A percentile compares a stretch with the other conserved stretches of the same genome.
phyloP scores from a whole-genome alignment of 2,888 invertebrate genomes.

The Selenia dentaria region DNA sequence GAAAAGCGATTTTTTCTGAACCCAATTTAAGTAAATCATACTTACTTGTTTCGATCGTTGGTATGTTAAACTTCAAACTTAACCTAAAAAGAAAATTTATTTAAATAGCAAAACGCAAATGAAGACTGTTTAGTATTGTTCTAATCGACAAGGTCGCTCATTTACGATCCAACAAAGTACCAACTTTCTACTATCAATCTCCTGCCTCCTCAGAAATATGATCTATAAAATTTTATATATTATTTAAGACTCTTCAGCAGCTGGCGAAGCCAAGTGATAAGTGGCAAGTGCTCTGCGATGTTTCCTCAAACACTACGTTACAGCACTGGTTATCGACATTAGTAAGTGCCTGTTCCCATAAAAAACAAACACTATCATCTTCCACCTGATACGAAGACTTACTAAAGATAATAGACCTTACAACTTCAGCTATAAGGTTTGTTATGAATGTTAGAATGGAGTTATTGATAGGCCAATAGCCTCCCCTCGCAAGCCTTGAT shows the following conservation, averaged over 20 bases:
- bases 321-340: slow-evolving; percentile 29
- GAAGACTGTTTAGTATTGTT: too few species aligned
- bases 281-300: slow-evolving; percentile 18
- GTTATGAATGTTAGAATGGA: slow-evolving; percentile 10
- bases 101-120: too few species aligned
- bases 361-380: slow-evolving; percentile 32
- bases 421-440: neutral
- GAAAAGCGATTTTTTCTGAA: too few species aligned
- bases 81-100: too few species aligned
- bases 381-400: slow-evolving; percentile 15
- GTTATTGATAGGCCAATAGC: slow-evolving; percentile 59
- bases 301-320: slow-evolving; percentile 23
- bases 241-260: neutral
- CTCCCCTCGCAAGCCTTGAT: slow-evolving; percentile 58
- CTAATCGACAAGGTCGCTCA: too few species aligned
- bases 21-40: too few species aligned
- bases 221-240: too few species aligned
- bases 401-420: slow-evolving; percentile 10
- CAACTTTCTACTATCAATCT: too few species aligned
- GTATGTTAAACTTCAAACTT: too few species aligned
- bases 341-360: slow-evolving; percentile 45
- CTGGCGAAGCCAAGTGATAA: slow-evolving; percentile 3
- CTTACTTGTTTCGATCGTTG: too few species aligned
- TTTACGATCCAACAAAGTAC: too few species aligned
- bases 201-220: too few species aligned